phyloP scores from a whole-genome alignment of 2,888 invertebrate species.

The Calliopum simillimum region DNA sequence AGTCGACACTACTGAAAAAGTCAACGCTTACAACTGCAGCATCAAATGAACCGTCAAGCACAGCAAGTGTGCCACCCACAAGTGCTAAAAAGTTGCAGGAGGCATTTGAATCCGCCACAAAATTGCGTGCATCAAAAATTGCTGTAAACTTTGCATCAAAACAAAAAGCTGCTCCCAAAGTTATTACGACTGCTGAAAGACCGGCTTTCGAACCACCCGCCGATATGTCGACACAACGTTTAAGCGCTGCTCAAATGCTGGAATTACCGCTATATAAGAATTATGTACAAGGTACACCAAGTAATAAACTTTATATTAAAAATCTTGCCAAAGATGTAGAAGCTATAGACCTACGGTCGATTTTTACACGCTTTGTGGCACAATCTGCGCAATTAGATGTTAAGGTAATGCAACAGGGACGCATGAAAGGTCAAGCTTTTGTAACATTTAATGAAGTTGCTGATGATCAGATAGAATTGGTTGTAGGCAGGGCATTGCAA shows the following conservation, averaged over 20 bases:
- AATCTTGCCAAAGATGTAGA: conserved; percentile 86
- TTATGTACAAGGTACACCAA: conserved; percentile 84
- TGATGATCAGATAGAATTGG: conserved; percentile 47
- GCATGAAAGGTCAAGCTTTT: conserved; percentile 98
- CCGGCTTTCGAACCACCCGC: conserved; percentile 36
- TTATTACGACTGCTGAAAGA: conserved; percentile 7
- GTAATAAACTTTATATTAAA: conserved; percentile 90
- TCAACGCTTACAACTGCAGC: conserved; percentile 1
- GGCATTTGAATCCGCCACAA: conserved; percentile 26
- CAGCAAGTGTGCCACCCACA: neutral
- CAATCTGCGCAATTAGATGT: conserved; percentile 72
- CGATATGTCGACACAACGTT: conserved; percentile 76
- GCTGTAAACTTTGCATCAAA: conserved; percentile 49
- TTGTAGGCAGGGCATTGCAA: conserved; percentile 81
- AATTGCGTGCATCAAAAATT: conserved; percentile 49
- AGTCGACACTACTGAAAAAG: conserved; percentile 40
- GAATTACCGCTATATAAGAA: conserved; percentile 85
- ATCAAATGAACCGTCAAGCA: conserved; percentile 14
- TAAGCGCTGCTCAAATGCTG: conserved; percentile 78
- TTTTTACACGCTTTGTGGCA: conserved; percentile 78
- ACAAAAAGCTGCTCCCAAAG: neutral
- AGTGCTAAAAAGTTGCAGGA: neutral
- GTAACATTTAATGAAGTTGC: conserved; percentile 70
- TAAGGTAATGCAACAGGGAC: conserved; percentile 90
- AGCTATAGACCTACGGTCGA: conserved; percentile 78